Evolutionary conservation across 1,140 invertebrate species (phyloP), one percentile per base, ranked within the genome.

Genomic region (Hypsibius dujardini): DNA sequence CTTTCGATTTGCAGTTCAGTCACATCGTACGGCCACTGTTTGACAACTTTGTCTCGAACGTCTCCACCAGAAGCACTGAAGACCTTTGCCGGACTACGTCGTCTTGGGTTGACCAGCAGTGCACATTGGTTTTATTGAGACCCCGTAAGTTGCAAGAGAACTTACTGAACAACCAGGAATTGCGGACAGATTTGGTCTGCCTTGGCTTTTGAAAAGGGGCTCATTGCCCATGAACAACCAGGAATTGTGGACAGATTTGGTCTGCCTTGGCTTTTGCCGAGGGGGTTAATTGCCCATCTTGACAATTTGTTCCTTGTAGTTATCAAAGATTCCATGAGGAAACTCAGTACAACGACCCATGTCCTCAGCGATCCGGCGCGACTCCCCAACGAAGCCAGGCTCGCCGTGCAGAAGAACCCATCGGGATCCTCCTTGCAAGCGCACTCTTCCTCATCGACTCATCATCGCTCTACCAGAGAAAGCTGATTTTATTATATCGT

Each of bases 31-130:
- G 89, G 74, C 88, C 90, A 28, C 81, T 95, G 73, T 85, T 96
- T 77, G 85, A 87, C 74, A 90, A 90, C 1, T 97, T 90, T 80
- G 93, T 90, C 78, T 86, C 87, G 75, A 87, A 87, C 75, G 92
- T 96, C 47, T 93, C 91, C 42, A 93, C 90, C 73, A 86, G 87
- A 72, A 93, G 87, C 81, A 80, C 90, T 72, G 90, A 95, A 74
- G 93, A 97, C 81, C 82, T 97, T 72, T 92, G 90, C 79, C 86
- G 90, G 73, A 92, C 90, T 72, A 90, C 90, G 72, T 83, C 92
- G 74, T 83, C 88, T 47, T 98, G 94, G 94, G 86, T 94, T 47
- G 92, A 96, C 78, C 91, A 96, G 77, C 90, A 94, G 80, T 96
- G 93, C 81, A 92, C 91, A 12, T 84, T 97, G 72, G 86, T 90